A percentile compares a stretch with the other conserved stretches of the same genome.
phyloP scores from a whole-genome alignment of 2,113 vertebrate genomes.

The Eubucco bourcierii region DNA sequence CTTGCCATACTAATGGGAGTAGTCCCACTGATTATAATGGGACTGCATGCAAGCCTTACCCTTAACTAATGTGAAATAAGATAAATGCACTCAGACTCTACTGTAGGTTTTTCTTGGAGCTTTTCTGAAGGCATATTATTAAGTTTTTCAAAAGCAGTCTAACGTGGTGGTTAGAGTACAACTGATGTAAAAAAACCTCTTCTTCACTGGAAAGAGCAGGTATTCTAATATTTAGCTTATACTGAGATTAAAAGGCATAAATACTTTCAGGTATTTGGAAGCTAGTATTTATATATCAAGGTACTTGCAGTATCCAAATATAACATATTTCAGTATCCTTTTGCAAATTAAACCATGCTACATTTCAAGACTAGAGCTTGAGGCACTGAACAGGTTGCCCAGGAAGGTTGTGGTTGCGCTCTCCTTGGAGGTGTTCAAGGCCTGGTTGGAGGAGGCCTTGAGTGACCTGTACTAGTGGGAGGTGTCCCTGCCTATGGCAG shows the following conservation, averaged over 20 bases:
- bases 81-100: not conserved
- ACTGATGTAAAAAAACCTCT: not conserved
- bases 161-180: not conserved
- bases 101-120: not conserved
- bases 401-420: too few relatives aligned
- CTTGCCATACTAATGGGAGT: constrained; percentile 48
- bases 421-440: too few relatives aligned
- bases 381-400: too few relatives aligned
- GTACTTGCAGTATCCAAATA: not conserved
- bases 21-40: constrained; percentile 55
- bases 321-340: not conserved
- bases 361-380: not conserved
- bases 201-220: not conserved
- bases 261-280: not conserved
- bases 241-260: not conserved
- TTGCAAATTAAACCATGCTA: not conserved
- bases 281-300: not conserved
- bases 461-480: too few relatives aligned
- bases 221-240: not conserved
- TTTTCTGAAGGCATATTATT: not conserved
- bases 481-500: too few relatives aligned
- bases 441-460: too few relatives aligned
- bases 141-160: constrained; percentile 5
- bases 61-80: constrained; percentile 59
- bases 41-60: constrained; percentile 23